Conservation (phyloP, 2,888 invertebrate species). For the Aphelenchoides bicaudatus region DNA sequence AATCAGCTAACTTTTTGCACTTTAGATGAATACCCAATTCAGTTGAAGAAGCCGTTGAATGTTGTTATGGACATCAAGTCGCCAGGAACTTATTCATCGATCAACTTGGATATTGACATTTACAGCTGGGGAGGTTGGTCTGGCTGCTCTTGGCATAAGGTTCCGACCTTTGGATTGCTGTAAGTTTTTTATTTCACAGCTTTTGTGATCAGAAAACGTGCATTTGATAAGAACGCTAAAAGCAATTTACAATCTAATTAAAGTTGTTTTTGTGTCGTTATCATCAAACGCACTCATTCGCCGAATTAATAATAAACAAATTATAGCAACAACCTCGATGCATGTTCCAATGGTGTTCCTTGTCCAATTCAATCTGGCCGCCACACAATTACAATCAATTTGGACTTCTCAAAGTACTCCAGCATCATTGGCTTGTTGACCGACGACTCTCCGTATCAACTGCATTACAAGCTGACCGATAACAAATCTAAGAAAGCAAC, state of each 20-base stretch:
- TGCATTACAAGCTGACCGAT: slow-evolving; percentile 31
- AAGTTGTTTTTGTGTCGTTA: too few species aligned
- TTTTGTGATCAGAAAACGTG: background rate
- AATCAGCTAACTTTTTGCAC: too few species aligned
- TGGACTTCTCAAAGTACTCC: slow-evolving; percentile 34
- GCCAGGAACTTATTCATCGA: slow-evolving; percentile 31
- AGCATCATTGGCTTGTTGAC: slow-evolving; percentile 32
- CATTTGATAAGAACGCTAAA: background rate
- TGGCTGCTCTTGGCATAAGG: slow-evolving; percentile 40
- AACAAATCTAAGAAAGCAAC: slow-evolving; percentile 21
- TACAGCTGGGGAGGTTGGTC: slow-evolving; percentile 44
- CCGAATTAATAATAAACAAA: slow-evolving; percentile 4
- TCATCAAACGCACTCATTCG: too few species aligned
- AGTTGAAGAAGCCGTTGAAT: slow-evolving; percentile 38
- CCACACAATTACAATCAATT: slow-evolving; percentile 25
- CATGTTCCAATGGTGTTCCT: slow-evolving; percentile 33
- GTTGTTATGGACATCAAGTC: slow-evolving; percentile 41
- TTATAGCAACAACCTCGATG: slow-evolving; percentile 29
- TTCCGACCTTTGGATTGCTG: slow-evolving; percentile 45
- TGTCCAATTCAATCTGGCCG: slow-evolving; percentile 32
- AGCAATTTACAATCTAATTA: too few species aligned
- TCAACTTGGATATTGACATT: slow-evolving; percentile 40
- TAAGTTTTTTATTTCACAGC: slow-evolving; percentile 30
- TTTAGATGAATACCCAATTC: slow-evolving; percentile 45
- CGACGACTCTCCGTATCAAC: slow-evolving; percentile 36